phyloP scores from a whole-genome alignment of 2,113 vertebrate species.

The Elachura formosa region DNA sequence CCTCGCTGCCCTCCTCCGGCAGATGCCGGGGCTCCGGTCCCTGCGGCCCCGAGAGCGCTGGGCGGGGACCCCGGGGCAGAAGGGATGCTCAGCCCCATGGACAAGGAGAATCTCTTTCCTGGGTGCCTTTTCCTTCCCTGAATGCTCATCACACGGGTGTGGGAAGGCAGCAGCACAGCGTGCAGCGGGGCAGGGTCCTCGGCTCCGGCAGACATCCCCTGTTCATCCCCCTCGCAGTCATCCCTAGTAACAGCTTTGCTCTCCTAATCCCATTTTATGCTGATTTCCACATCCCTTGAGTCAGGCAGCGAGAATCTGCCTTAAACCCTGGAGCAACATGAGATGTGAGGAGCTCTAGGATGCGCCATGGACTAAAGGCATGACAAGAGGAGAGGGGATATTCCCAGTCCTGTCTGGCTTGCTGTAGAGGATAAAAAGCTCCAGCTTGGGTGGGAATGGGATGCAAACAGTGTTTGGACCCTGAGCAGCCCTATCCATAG shows the following conservation, averaged over 20 bases:
- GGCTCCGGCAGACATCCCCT: not conserved
- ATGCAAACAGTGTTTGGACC: not conserved
- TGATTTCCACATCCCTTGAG: constrained; percentile 30
- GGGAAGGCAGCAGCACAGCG: not conserved
- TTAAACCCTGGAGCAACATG: not conserved
- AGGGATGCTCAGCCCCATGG: not conserved
- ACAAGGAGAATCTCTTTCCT: not conserved
- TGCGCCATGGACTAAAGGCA: not conserved
- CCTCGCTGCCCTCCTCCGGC: not conserved
- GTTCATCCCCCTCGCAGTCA: not conserved
- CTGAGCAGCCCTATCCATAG: not conserved
- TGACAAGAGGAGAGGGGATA: not conserved
- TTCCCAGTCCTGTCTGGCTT: not conserved
- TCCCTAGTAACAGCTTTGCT: not conserved
- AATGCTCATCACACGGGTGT: rapidly evolving
- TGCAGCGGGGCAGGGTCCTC: not conserved
- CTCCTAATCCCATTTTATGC: constrained; percentile 39
- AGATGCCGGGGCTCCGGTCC: rapidly evolving
- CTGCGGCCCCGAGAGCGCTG: not conserved
- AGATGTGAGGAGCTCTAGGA: not conserved
- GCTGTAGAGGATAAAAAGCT: not conserved
- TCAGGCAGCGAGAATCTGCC: not conserved
- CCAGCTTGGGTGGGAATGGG: not conserved
- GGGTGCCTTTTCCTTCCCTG: not conserved
- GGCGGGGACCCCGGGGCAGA: rapidly evolving